A percentile compares a stretch with the other conserved stretches of the same genome.
phyloP scores from a whole-genome alignment of 2,113 vertebrate genomes.

The Onychostruthus taczanowskii region DNA sequence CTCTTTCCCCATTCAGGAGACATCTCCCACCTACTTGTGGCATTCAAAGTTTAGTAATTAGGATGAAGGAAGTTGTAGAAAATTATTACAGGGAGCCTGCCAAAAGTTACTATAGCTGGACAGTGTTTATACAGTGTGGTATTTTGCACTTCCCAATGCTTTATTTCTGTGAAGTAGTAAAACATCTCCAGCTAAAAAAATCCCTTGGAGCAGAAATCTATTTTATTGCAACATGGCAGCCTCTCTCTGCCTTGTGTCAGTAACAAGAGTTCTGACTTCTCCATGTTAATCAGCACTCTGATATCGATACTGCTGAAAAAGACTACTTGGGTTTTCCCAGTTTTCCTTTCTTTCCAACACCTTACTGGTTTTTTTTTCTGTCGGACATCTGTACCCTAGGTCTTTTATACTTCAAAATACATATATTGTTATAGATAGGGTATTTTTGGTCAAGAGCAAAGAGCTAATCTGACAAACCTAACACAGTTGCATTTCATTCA shows the following conservation, averaged over 20 bases:
- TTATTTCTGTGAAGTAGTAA: not conserved
- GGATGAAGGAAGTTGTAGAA: not conserved
- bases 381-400: not conserved
- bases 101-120: not conserved
- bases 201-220: not conserved
- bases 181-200: not conserved
- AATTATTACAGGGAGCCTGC: not conserved
- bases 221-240: not conserved
- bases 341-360: not conserved
- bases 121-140: not conserved
- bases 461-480: not conserved
- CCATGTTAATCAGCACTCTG: not conserved
- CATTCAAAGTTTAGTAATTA: not conserved
- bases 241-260: not conserved
- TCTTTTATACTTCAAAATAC: not conserved
- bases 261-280: not conserved
- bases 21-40: not conserved
- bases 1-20: not conserved
- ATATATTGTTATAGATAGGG: not conserved
- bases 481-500: not conserved
- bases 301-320: not conserved
- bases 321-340: not conserved
- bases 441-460: not conserved
- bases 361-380: not conserved
- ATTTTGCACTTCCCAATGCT: not conserved